phyloP scores from a whole-genome alignment of 2,113 vertebrate genomes.

The Lycaon pictus region DNA sequence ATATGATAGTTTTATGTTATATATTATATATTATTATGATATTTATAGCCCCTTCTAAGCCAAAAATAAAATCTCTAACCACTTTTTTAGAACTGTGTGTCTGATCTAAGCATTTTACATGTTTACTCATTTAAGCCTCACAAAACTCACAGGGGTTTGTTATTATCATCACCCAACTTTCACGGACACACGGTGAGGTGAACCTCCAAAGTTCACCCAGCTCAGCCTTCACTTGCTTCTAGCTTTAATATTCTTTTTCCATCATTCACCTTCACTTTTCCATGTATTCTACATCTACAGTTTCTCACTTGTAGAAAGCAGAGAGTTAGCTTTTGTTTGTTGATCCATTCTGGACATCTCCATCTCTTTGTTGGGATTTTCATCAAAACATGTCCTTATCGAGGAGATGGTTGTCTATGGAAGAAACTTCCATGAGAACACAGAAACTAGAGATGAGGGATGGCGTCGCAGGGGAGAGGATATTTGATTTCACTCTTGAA shows the following conservation, averaged over 20 bases:
- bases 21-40: neutral
- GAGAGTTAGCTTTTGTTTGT: neutral
- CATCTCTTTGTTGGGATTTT: neutral
- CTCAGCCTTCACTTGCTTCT: neutral
- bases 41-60: neutral
- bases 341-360: neutral
- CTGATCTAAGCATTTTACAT: neutral
- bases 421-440: neutral
- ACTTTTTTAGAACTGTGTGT: neutral
- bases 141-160: neutral
- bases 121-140: neutral
- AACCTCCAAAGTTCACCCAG: neutral
- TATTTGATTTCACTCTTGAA: neutral
- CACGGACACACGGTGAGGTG: neutral
- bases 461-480: fast-evolving
- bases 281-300: neutral
- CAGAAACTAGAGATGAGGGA: neutral
- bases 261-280: neutral
- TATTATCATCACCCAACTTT: neutral
- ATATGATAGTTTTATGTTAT: no score
- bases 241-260: neutral
- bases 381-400: neutral
- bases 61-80: neutral
- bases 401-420: neutral
- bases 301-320: neutral